Percentiles rank a stretch among this genome's conserved stretches.
Conservation (phyloP, 2,888 invertebrate species). For the Metopia argyrocephala region DNA sequence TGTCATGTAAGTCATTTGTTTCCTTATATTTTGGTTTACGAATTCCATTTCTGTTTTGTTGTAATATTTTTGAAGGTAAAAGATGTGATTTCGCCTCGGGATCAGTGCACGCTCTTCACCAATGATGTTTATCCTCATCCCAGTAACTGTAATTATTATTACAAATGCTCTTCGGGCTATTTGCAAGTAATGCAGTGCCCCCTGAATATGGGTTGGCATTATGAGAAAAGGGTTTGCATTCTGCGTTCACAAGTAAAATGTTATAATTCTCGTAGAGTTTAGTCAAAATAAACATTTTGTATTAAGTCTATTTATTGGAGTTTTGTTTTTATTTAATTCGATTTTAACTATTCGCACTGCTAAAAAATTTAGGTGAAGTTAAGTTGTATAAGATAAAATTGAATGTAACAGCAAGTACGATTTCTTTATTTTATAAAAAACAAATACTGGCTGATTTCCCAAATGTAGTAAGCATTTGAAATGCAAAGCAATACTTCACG, state of each 20-base stretch:
- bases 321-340: neutral
- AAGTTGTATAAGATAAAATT: too few species aligned
- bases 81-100: slow-evolving; percentile 42
- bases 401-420: too few species aligned
- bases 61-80: slow-evolving; percentile 25
- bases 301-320: neutral
- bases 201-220: slow-evolving; percentile 75
- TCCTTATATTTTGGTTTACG: neutral
- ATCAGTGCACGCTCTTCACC: slow-evolving; percentile 40
- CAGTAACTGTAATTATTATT: slow-evolving; percentile 73
- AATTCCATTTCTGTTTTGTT: neutral
- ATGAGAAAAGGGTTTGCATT: slow-evolving; percentile 71
- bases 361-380: too few species aligned
- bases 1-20: slow-evolving; percentile 70
- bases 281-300: neutral
- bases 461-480: too few species aligned
- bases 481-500: too few species aligned
- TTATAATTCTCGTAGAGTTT: slow-evolving; percentile 44
- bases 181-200: slow-evolving; percentile 73
- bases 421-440: too few species aligned
- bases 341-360: too few species aligned
- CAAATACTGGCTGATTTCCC: too few species aligned
- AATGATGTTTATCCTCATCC: slow-evolving; percentile 67
- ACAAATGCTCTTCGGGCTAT: slow-evolving; percentile 76
- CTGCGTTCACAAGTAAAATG: slow-evolving; percentile 69